Percentiles rank a stretch among this genome's conserved stretches.
Evolutionary conservation across 2,113 vertebrate species (phyloP).

Genomic region (Phasianus colchicus): DNA sequence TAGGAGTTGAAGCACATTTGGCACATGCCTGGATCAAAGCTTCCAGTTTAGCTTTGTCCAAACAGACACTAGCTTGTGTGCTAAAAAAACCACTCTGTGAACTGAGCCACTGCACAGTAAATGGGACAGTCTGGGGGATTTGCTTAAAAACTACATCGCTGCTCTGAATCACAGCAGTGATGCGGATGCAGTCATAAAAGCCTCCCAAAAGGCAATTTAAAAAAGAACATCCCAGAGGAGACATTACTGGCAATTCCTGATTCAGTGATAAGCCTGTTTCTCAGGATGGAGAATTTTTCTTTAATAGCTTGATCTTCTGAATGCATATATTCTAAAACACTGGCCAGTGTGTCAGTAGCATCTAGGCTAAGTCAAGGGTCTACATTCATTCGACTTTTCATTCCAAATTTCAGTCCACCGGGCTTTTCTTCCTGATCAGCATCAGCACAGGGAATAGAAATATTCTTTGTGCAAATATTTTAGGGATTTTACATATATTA

Average conservation of each 20-base stretch:
- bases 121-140: conserved; percentile 29
- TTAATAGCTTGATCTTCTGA: conserved; percentile 38
- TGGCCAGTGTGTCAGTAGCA: neutral
- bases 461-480: neutral
- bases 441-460: neutral
- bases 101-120: conserved; percentile 24
- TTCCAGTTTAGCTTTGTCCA: conserved; percentile 21
- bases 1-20: conserved; percentile 14
- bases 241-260: conserved; percentile 61
- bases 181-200: conserved; percentile 57
- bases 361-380: neutral
- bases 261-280: conserved; percentile 42
- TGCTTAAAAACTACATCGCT: conserved; percentile 40
- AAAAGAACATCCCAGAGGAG: conserved; percentile 65
- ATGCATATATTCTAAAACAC: conserved; percentile 22
- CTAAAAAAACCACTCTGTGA: conserved; percentile 22
- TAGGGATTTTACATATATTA: neutral
- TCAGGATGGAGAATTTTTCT: conserved; percentile 39
- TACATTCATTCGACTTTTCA: neutral
- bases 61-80: neutral
- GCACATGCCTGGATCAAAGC: conserved; percentile 17
- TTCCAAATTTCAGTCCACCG: neutral
- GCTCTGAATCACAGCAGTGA: conserved; percentile 35
- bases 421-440: neutral
- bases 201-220: conserved; percentile 68